phyloP scores from a whole-genome alignment of 2,888 invertebrate genomes.

The Latrodectus elegans region DNA sequence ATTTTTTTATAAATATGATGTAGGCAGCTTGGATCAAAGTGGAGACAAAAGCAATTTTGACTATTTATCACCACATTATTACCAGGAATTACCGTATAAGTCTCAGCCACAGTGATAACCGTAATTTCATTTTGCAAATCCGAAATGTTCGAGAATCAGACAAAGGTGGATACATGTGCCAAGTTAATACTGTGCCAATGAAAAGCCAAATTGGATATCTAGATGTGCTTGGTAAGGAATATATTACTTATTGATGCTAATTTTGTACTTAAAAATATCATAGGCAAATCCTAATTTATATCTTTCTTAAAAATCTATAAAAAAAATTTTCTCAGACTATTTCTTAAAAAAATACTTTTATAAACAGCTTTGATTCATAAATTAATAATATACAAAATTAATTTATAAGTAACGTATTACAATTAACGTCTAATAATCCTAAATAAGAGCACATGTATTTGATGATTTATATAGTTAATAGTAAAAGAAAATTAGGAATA shows the following conservation, averaged over 20 bases:
- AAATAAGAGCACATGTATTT: too few relatives aligned
- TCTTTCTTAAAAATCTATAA: too few relatives aligned
- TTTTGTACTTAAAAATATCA: background rate
- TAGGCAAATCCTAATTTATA: too few relatives aligned
- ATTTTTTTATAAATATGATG: background rate
- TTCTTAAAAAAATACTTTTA: too few relatives aligned
- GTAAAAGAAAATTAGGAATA: too few relatives aligned
- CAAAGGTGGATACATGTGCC: constrained; percentile 79
- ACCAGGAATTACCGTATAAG: constrained; percentile 90
- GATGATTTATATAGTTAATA: too few relatives aligned
- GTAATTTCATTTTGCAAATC: constrained; percentile 81
- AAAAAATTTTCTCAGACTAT: too few relatives aligned
- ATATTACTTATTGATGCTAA: background rate
- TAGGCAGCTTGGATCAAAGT: constrained; percentile 98
- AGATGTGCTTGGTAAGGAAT: constrained; percentile 89
- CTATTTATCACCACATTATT: constrained; percentile 80
- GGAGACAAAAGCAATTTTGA: constrained; percentile 89
- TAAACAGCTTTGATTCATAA: too few relatives aligned
- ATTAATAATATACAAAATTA: too few relatives aligned
- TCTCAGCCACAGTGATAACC: constrained; percentile 76
- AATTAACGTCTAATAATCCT: too few relatives aligned
- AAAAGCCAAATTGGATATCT: constrained; percentile 90
- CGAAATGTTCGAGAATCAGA: constrained; percentile 93
- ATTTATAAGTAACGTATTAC: too few relatives aligned
- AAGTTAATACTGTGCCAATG: constrained; percentile 90